Evolutionary conservation across 2,888 invertebrate species (phyloP), one percentile per base, ranked within the genome.

Genomic region (Cotesia congregata): DNA sequence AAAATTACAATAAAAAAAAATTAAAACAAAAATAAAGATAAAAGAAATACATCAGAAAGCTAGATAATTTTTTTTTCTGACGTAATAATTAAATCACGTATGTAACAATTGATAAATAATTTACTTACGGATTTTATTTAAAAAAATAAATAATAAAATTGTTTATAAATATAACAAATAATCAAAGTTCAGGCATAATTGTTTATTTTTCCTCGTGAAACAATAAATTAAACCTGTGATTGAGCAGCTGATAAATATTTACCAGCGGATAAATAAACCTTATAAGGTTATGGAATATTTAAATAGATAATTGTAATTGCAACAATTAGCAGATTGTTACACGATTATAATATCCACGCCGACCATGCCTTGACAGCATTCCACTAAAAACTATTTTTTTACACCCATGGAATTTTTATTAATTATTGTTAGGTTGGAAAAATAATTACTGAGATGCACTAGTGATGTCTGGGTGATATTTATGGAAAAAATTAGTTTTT

Each of bases 351-450:
- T 70, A 77, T 64, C 65, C 77, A 78, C 80, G 80, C 82, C 81
- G 83, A 82, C 81, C 84, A 85, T 85, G 85, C 85, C 83, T 84
- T 85, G 84, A 83, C 83, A 83, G 82, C 80, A 80, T 73, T 62
- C 67, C 74, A 64, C 20, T 60, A 73, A 40, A 50, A 72, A 61
- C 40, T 69, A 65, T 68, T 40, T n/a, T 40, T 76, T 70, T 62
- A 70, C 41, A 65, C 6, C 9, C 30, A 30, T 15, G 20, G 5
- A 39, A 30, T 7, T 71, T 12, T 20, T 1, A 9, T 12, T 62
- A 61, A 6, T 62, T 62, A 15, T 61, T 5, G 30, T 5, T n/a
- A 41, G 12, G 15, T 6, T 61, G n/a, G 15, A 39, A 6, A 6
- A 15, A 38, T 61, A n/a, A 41, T 38, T 61, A 17, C 17, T 71